Base-by-base conservation (phyloP, 1,140 invertebrate species). In the Gonatopus flavifemur region DNA sequence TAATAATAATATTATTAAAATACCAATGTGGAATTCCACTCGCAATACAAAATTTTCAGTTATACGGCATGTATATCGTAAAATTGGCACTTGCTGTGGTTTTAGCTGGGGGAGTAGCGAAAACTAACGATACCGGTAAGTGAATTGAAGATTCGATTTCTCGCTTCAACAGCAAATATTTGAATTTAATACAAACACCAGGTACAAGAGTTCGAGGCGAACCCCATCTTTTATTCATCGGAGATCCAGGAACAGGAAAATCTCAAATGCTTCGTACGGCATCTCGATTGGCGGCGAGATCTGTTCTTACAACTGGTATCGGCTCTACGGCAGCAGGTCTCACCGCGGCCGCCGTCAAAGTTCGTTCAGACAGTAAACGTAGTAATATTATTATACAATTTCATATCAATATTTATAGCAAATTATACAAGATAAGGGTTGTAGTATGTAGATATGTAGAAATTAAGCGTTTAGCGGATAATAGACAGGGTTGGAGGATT, bases 171-270 rank as follows among this genome's bases (percentile, higher is more conserved):
- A 20, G 13, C 6, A 25, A 2, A 8, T 16, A 22, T 33, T 37
- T 35, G 13, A n/a, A 47, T 37, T 22, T 3, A 8, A 9, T n/a
- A n/a, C n/a, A n/a, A n/a, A n/a, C n/a, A n/a, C n/a, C n/a, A 68
- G 72, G 74, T 15, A 70, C 74, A 13, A 61, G 72, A 56, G 77
- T 87, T 2, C 66, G 92, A 55, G 90, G 90, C 7, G 89, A 93
- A 63, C 85, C 89, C 7, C 94, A 97, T 80, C 76, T 96, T 57
- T 74, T 97, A 40, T 70, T 97, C 8, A 88, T 96, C 32, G 93
- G 94, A 25, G 93, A 96, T 83, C 93, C 94, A 55, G 93, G 92
- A 56, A 89, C 87, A 13, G 93, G 90, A 13, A 97, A 97, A 72
- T 95, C 93, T 0, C 90, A 95, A 70, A 82, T 97, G 36, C 77